A percentile compares a stretch with the other conserved stretches of the same genome.
Conservation (phyloP, 1,140 invertebrate species). For the Bactericera cockerelli region DNA sequence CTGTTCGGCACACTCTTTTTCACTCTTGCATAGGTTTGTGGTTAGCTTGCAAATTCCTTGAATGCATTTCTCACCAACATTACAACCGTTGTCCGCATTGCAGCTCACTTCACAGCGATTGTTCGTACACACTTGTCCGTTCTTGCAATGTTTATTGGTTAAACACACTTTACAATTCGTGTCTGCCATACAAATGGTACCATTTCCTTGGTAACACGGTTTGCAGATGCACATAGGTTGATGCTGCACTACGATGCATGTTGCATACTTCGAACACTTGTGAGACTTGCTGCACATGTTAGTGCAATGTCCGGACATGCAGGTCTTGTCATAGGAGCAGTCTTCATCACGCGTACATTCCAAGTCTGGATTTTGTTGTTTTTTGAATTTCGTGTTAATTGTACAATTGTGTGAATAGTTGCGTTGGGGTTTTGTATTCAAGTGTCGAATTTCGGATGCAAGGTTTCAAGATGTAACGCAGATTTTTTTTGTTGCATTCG, state of each 20-base stretch:
- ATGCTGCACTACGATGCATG: slow-evolving; percentile 68
- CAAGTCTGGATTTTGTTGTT: no score
- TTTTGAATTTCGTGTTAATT: no score
- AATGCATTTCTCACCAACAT: slow-evolving; percentile 7
- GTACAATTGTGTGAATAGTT: no score
- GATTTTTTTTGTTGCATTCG: no score
- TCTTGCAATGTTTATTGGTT: slow-evolving; percentile 1
- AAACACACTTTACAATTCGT: slow-evolving; percentile 41
- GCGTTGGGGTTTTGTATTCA: no score
- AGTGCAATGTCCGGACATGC: slow-evolving; percentile 69
- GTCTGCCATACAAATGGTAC: slow-evolving; percentile 58
- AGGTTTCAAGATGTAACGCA: no score
- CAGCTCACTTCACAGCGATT: slow-evolving; percentile 9
- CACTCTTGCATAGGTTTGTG: not conserved
- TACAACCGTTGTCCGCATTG: slow-evolving; percentile 14
- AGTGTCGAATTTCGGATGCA: no score
- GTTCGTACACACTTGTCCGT: not conserved
- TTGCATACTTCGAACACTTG: slow-evolving; percentile 72
- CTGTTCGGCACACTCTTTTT: not conserved
- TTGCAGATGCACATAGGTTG: slow-evolving; percentile 70
- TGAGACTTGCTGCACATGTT: slow-evolving; percentile 76
- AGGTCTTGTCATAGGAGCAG: slow-evolving; percentile 79
- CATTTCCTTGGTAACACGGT: slow-evolving; percentile 68
- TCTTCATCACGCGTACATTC: slow-evolving; percentile 79
- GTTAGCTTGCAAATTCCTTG: not conserved